Conservation (phyloP, 2,113 vertebrate species). For the Cygnus atratus region DNA sequence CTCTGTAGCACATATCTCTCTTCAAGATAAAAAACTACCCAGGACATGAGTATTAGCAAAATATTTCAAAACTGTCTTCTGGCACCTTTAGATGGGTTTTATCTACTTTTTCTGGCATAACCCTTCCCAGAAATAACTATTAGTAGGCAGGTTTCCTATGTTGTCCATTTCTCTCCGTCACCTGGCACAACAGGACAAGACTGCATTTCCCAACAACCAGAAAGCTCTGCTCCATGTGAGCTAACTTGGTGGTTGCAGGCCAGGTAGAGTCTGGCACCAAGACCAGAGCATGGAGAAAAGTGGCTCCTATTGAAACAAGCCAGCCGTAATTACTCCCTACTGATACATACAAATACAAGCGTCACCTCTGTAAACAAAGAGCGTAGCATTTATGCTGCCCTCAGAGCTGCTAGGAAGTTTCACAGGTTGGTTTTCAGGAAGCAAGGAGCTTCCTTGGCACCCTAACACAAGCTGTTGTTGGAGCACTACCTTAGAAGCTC, state of each 20-base stretch:
- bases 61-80: background rate
- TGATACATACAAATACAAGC: background rate
- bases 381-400: background rate
- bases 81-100: constrained; percentile 32
- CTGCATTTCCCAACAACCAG: background rate
- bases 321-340: background rate
- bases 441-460: background rate
- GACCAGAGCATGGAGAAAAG: background rate
- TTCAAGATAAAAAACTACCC: background rate
- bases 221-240: rapidly evolving
- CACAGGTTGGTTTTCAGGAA: background rate
- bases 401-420: background rate
- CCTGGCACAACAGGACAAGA: background rate
- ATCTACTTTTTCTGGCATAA: background rate
- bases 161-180: background rate
- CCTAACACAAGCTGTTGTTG: background rate
- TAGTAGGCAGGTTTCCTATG: background rate
- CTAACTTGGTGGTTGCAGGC: background rate
- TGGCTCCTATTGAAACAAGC: background rate
- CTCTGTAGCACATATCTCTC: background rate
- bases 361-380: background rate
- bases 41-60: background rate
- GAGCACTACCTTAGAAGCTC: background rate
- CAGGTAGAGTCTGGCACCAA: background rate
- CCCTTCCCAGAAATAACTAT: background rate